Conservation (phyloP, 2,888 invertebrate genomes). For the Listrodromus nycthemerus region DNA sequence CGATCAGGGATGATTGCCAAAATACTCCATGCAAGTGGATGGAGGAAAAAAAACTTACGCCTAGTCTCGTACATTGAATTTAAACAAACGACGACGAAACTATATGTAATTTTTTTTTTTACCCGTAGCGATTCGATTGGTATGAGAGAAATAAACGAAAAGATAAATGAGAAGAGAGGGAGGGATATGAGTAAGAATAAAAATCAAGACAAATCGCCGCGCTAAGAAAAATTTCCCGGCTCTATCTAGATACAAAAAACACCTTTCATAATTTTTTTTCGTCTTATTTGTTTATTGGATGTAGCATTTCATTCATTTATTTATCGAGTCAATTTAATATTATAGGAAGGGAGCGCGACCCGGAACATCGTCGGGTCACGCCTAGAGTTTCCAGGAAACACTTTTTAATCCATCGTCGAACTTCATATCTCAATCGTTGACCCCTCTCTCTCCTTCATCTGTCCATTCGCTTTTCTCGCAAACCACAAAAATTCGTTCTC, state of each 20-base stretch:
- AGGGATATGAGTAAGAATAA: slow-evolving; percentile 39
- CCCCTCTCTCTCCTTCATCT: slow-evolving; percentile 49
- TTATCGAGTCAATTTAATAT: slow-evolving; percentile 72
- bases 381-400: slow-evolving; percentile 58
- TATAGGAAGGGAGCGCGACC: slow-evolving; percentile 71
- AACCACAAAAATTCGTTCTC: slow-evolving; percentile 45
- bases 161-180: slow-evolving; percentile 57
- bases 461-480: slow-evolving; percentile 37
- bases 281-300: slow-evolving; percentile 69
- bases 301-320: slow-evolving; percentile 70
- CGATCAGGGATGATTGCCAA: slow-evolving; percentile 1
- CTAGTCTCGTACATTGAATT: not conserved
- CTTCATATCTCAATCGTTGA: slow-evolving; percentile 58
- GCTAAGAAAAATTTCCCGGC: slow-evolving; percentile 23
- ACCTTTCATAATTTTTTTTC: slow-evolving; percentile 57
- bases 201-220: slow-evolving; percentile 8
- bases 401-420: slow-evolving; percentile 37
- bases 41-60: slow-evolving; percentile 2
- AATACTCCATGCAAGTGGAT: not conserved
- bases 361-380: slow-evolving; percentile 67
- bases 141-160: slow-evolving; percentile 34
- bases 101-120: slow-evolving; percentile 1
- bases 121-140: not conserved
- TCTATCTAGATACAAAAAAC: slow-evolving; percentile 51
- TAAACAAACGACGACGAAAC: not conserved